These are phyloP conservation scores for Leptoclinus maculatus DNA, from an alignment of 2,797 vertebrate genomes.

Conservation along the genomic window DNA sequence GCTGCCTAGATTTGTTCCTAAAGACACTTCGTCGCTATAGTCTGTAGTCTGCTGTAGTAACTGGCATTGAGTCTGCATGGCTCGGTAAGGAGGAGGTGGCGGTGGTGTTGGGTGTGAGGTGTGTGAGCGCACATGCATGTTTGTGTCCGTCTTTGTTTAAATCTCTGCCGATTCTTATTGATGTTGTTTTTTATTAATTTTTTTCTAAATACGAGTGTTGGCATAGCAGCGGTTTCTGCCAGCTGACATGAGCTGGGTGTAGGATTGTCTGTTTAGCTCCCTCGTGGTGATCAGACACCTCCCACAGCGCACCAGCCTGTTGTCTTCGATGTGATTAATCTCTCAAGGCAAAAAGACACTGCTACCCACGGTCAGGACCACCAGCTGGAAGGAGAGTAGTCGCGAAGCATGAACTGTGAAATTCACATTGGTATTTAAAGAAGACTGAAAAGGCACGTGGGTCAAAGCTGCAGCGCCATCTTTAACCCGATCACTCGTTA, in stretches of 20 bases:
- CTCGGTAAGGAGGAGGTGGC: slow-evolving; percentile 35
- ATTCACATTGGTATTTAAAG: slow-evolving; percentile 50
- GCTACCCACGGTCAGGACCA: slow-evolving; percentile 52
- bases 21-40: slow-evolving; percentile 31
- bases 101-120: slow-evolving; percentile 60
- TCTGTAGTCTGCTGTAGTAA: slow-evolving; percentile 46
- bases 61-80: slow-evolving; percentile 16
- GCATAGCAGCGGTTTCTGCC: slow-evolving; percentile 45
- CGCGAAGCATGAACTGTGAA: slow-evolving; percentile 66
- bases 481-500: slow-evolving; percentile 45
- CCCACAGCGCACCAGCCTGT: slow-evolving; percentile 48
- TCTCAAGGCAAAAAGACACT: slow-evolving; percentile 59
- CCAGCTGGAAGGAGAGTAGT: slow-evolving; percentile 49
- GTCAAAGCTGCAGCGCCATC: slow-evolving; percentile 53
- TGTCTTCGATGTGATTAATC: slow-evolving; percentile 52
- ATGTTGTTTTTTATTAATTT: background rate
- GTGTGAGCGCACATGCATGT: slow-evolving; percentile 73
- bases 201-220: slow-evolving; percentile 37
- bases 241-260: slow-evolving; percentile 57
- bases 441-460: slow-evolving; percentile 43
- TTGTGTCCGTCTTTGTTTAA: slow-evolving; percentile 60
- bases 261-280: slow-evolving; percentile 43
- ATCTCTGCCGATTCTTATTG: slow-evolving; percentile 27
- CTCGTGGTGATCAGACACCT: slow-evolving; percentile 54
- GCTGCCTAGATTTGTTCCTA: slow-evolving; percentile 46